Conservation (phyloP, 2,797 vertebrate genomes). For the Oryzias sinensis region DNA sequence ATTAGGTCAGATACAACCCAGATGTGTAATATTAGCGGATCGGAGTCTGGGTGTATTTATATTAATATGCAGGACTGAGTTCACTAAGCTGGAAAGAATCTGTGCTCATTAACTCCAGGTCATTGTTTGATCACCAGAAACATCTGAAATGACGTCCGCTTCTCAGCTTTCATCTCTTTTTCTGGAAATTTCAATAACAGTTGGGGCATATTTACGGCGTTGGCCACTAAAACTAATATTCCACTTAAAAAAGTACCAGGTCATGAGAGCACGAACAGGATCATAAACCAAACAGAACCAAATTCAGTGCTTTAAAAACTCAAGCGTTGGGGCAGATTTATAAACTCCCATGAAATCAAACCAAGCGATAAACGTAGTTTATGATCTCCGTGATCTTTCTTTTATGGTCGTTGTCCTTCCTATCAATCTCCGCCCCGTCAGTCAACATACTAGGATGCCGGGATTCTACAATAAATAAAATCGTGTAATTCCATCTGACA, state of each 20-base stretch:
- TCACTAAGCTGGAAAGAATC: slow-evolving; percentile 34
- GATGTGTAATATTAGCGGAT: too few species aligned
- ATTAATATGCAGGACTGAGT: slow-evolving; percentile 36
- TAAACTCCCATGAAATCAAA: too few species aligned
- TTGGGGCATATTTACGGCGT: slow-evolving; percentile 54
- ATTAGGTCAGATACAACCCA: neutral
- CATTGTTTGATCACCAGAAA: slow-evolving; percentile 45
- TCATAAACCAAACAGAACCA: too few species aligned
- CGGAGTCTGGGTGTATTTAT: slow-evolving; percentile 14
- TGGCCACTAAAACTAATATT: too few species aligned
- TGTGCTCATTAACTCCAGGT: slow-evolving; percentile 53
- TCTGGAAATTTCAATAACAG: slow-evolving; percentile 52
- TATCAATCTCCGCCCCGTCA: slow-evolving; percentile 5
- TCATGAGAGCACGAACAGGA: too few species aligned
- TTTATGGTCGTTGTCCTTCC: slow-evolving; percentile 4
- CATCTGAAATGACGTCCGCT: slow-evolving; percentile 39
- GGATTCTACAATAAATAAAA: slow-evolving; percentile 15
- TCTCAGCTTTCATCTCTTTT: slow-evolving; percentile 32
- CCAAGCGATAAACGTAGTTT: too few species aligned
- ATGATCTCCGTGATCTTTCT: too few species aligned
- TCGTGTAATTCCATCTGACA: slow-evolving; percentile 27
- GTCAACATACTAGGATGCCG: slow-evolving; percentile 5
- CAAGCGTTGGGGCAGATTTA: too few species aligned
- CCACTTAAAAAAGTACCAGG: too few species aligned
- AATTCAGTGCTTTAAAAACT: too few species aligned